These are phyloP conservation scores for Caenorhabditis uteleia DNA, from an alignment of 2,888 invertebrate species.

Conservation along the genomic window DNA sequence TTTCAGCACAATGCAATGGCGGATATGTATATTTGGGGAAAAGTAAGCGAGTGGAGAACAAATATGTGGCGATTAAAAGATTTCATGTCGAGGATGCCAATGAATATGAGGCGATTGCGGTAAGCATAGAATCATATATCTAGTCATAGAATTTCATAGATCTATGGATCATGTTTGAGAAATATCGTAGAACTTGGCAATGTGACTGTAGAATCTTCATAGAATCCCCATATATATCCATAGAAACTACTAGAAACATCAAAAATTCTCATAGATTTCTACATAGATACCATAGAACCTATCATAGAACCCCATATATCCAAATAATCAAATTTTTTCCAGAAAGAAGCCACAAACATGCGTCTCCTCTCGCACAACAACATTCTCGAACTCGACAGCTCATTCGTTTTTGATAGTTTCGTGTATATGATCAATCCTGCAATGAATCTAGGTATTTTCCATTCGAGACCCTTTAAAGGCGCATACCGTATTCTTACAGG, in stretches of 20 bases:
- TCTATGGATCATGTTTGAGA: too few relatives aligned
- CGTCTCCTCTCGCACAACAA: slow-evolving; percentile 28
- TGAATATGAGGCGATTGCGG: slow-evolving; percentile 28
- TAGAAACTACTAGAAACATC: neutral
- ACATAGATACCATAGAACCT: too few relatives aligned
- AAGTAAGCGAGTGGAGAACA: neutral
- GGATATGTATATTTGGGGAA: slow-evolving; percentile 27
- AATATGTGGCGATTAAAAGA: slow-evolving; percentile 31
- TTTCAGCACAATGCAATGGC: slow-evolving; percentile 19
- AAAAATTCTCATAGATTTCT: neutral
- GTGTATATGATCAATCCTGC: slow-evolving; percentile 27
- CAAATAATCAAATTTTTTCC: slow-evolving; percentile 2
- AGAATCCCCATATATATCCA: too few relatives aligned
- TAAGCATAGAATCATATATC: slow-evolving; percentile 4
- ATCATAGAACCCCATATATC: too few relatives aligned
- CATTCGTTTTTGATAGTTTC: slow-evolving; percentile 28
- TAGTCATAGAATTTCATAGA: too few relatives aligned
- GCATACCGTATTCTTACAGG: slow-evolving; percentile 8
- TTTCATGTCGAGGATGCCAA: slow-evolving; percentile 21
- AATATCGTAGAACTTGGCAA: too few relatives aligned
- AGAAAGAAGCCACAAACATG: slow-evolving; percentile 43
- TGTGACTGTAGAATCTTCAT: too few relatives aligned
- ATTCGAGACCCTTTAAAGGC: neutral
- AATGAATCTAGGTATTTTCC: slow-evolving; percentile 25
- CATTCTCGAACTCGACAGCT: slow-evolving; percentile 30